These are phyloP conservation scores for Macropis europaea DNA, from an alignment of 2,888 invertebrate species.

Conservation along the genomic window DNA sequence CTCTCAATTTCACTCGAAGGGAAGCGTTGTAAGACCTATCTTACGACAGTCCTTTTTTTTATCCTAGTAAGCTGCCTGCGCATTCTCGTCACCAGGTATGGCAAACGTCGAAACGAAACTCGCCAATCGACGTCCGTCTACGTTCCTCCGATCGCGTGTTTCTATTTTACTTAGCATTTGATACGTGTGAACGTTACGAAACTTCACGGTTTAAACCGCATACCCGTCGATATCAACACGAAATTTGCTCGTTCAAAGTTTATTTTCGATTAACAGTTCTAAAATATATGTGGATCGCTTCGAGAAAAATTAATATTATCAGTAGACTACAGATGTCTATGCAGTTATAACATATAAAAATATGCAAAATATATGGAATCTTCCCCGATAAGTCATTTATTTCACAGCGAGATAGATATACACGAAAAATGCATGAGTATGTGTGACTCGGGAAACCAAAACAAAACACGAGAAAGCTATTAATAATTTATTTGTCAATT, in stretches of 20 bases:
- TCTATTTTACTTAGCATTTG: slow-evolving; percentile 38
- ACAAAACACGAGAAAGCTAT: too few species aligned
- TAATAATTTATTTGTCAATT: too few species aligned
- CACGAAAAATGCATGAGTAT: too few species aligned
- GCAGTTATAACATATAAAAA: too few species aligned
- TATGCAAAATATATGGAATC: too few species aligned
- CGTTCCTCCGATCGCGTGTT: slow-evolving; percentile 34
- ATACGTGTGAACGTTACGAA: slow-evolving; percentile 34
- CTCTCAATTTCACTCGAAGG: slow-evolving; percentile 57
- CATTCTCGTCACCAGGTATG: slow-evolving; percentile 52
- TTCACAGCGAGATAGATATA: too few species aligned
- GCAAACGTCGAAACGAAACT: slow-evolving; percentile 54
- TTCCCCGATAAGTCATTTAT: too few species aligned
- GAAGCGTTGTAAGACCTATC: slow-evolving; percentile 33
- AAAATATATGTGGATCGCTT: too few species aligned
- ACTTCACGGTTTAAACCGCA: slow-evolving; percentile 29
- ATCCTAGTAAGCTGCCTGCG: neutral
- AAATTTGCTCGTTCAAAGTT: slow-evolving; percentile 11
- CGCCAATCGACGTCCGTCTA: slow-evolving; percentile 48
- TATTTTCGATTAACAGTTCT: too few species aligned
- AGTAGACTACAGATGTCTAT: too few species aligned
- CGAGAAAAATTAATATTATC: too few species aligned
- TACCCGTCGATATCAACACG: neutral
- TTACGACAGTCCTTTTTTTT: slow-evolving; percentile 39
- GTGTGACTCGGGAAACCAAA: too few species aligned